Evolutionary conservation across 2,113 vertebrate species (phyloP).

Genomic region (Theristicus caerulescens): DNA sequence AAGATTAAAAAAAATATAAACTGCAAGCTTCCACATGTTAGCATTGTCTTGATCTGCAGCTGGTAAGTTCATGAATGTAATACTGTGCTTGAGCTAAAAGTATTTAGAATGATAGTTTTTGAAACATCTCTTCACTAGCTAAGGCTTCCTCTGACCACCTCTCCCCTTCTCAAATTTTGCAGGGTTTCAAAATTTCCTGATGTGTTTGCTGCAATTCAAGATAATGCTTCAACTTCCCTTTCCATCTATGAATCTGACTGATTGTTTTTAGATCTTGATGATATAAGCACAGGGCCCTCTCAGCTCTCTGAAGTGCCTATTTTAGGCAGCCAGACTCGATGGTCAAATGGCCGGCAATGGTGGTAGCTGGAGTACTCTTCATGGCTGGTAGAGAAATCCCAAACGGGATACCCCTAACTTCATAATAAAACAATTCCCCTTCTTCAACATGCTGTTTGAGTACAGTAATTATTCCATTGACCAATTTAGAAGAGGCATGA

Average conservation of each 20-base stretch:
- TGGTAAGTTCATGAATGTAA: background rate
- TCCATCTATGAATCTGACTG: background rate
- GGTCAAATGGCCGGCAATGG: background rate
- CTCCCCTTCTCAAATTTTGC: background rate
- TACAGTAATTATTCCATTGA: background rate
- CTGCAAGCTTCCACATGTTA: background rate
- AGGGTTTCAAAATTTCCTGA: background rate
- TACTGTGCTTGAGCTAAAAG: background rate
- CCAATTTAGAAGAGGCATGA: background rate
- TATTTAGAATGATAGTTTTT: background rate
- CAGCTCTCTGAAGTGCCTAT: background rate
- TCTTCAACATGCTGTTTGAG: background rate
- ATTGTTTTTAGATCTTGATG: background rate
- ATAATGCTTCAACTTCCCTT: background rate
- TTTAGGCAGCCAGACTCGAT: background rate
- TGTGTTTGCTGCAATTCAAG: background rate
- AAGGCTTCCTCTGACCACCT: background rate
- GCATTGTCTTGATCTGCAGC: background rate
- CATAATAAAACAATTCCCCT: background rate
- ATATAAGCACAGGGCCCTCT: background rate
- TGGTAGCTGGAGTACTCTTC: background rate
- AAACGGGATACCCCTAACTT: background rate
- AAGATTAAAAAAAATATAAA: background rate
- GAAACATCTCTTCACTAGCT: background rate
- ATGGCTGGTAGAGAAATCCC: background rate